Base-by-base conservation (phyloP, 1,140 invertebrate species). In the Ceratina calcarata region DNA sequence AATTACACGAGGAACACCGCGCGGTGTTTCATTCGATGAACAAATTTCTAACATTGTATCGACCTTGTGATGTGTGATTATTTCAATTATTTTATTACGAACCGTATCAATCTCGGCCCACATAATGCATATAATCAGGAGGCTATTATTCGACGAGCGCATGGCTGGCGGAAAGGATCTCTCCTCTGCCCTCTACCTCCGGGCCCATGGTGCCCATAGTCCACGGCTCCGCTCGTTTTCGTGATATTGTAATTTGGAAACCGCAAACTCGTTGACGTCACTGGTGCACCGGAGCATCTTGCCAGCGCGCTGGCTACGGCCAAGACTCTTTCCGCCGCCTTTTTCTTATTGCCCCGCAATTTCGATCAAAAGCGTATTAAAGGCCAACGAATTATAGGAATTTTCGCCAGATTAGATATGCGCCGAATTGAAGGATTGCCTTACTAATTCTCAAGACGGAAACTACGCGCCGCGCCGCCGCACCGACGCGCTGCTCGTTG, bases 31-130 rank as follows among this genome's bases (percentile, higher is more conserved):
- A 71, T 64, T 79, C 27, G 61, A 55, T 49, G 15, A 53, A 79
- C 61, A 66, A 53, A 78, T 78, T 83, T 74, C 67, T 76, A 81
- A 78, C 73, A 67, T 49, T 37, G 55, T 78, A 64, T 86, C 83
- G 83, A 86, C 84, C 78, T 88, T 86, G 84, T 76, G 82, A 81
- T 81, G 74, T 90, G 84, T 88, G 90, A 90, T 91, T 91, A 91
- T 91, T 90, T 90, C 89, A 90, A 89, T 91, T 91, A 91, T 90
- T 91, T 89, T 88, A 91, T 90, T 91, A 91, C 86, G 85, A 86
- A 86, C 83, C 83, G 85, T 88, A 90, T 89, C 87, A 91, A 90
- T 89, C 85, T 88, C 87, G 71, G 76, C 77, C 84, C 76, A 86
- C 78, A 88, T 91, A 91, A 91, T 91, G 84, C 88, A 86, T 91